A percentile compares a stretch with the other conserved stretches of the same genome.
These are phyloP conservation scores for Himalopsyche anomala DNA, from an alignment of 2,888 invertebrate species.

Conservation along the genomic window DNA sequence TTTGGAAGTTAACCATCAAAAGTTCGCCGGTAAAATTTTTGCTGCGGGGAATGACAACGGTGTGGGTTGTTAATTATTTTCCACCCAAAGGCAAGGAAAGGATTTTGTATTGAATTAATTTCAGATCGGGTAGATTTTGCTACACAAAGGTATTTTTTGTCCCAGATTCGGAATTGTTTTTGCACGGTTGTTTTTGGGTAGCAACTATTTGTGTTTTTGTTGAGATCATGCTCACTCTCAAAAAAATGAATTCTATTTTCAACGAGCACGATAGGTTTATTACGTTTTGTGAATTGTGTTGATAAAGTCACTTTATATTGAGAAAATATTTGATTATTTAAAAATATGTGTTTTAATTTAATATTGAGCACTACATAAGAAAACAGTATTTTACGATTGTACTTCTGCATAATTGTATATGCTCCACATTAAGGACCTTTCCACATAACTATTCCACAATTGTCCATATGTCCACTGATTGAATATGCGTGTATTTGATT, in stretches of 20 bases:
- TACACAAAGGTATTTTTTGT: background rate
- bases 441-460: too few species aligned
- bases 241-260: background rate
- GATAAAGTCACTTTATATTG: too few species aligned
- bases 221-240: background rate
- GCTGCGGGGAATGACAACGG: background rate
- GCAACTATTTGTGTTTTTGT: background rate
- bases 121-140: background rate
- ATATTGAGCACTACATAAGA: too few species aligned
- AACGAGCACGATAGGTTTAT: too few species aligned
- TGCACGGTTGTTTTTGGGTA: background rate
- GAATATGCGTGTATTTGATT: too few species aligned
- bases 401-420: too few species aligned
- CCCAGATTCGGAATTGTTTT: background rate
- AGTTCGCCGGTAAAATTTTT: background rate
- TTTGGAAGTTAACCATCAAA: background rate
- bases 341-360: too few species aligned
- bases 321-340: too few species aligned
- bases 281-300: background rate
- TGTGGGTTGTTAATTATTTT: slow-evolving; percentile 8
- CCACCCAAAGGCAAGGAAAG: background rate
- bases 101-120: slow-evolving; percentile 13
- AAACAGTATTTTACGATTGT: too few species aligned
- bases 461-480: too few species aligned
- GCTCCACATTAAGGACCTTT: too few species aligned